Conservation (phyloP, 2,797 vertebrate species). For the Gymnothorax reevesii region DNA sequence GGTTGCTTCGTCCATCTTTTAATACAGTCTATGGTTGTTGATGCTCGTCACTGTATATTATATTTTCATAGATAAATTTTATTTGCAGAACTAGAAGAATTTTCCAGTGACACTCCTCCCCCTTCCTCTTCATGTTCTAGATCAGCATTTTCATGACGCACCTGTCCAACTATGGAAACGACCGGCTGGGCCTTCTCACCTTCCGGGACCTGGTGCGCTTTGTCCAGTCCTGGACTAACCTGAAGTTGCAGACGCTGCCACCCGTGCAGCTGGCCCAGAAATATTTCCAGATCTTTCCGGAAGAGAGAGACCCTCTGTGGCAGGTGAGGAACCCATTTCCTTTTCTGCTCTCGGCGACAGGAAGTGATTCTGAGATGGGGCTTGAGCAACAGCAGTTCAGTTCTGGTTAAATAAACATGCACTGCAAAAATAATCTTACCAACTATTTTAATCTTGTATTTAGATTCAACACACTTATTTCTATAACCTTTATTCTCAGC, state of each 20-base stretch:
- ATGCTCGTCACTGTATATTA: too few species aligned
- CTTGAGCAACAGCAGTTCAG: neutral
- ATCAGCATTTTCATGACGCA: conserved; percentile 99
- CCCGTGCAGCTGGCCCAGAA: conserved; percentile 93
- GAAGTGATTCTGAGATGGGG: neutral
- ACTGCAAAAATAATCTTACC: too few species aligned
- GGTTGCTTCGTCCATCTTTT: too few species aligned
- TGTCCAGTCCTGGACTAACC: conserved; percentile 92
- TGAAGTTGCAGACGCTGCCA: conserved; percentile 93
- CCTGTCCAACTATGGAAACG: conserved; percentile 96
- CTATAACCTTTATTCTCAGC: too few species aligned
- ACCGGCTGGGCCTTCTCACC: conserved; percentile 95
- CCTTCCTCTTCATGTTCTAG: conserved; percentile 58
- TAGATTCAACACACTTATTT: too few species aligned
- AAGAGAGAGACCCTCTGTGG: conserved; percentile 96
- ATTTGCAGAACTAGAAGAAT: too few species aligned
- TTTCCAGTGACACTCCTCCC: neutral
- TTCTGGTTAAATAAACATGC: too few species aligned
- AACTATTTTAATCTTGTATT: too few species aligned
- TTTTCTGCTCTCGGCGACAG: neutral
- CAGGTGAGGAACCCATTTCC: conserved; percentile 57
- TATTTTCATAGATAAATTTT: too few species aligned
- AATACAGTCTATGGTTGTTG: too few species aligned
- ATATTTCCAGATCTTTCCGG: conserved; percentile 97
- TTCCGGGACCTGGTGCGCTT: conserved; percentile 95